Conservation (phyloP, 2,888 invertebrate species). For the Halictus ligatus region DNA sequence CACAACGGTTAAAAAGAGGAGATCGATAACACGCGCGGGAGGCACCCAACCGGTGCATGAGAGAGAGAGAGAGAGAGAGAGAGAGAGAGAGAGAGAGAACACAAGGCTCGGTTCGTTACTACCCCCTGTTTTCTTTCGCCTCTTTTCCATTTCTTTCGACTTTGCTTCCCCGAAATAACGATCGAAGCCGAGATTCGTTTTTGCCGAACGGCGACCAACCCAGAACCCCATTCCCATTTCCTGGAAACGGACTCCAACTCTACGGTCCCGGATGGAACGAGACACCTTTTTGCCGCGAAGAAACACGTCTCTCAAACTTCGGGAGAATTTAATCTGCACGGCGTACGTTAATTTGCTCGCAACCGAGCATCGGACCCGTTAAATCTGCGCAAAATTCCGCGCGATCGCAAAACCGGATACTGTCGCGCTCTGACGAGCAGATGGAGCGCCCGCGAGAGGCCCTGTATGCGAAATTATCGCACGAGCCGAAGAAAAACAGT, state of each 20-base stretch:
- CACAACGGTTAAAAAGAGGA: not conserved
- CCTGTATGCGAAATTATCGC: slow-evolving; percentile 53
- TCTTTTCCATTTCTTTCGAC: not conserved
- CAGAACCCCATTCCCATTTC: slow-evolving; percentile 22
- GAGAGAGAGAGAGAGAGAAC: not conserved
- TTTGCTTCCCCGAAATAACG: slow-evolving; percentile 11
- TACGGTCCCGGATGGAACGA: not conserved
- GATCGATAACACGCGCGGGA: not conserved
- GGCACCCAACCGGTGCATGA: not conserved
- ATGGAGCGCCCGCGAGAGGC: slow-evolving; percentile 19
- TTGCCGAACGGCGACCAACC: not conserved
- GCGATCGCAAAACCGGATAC: slow-evolving; percentile 52
- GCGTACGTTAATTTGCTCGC: slow-evolving; percentile 65
- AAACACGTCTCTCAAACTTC: slow-evolving; percentile 51
- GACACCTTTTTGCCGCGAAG: slow-evolving; percentile 39
- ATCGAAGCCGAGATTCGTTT: slow-evolving; percentile 12
- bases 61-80: not conserved
- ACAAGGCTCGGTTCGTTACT: not conserved
- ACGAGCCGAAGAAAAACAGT: slow-evolving; percentile 36
- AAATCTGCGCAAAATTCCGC: slow-evolving; percentile 66
- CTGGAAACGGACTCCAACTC: slow-evolving; percentile 25
- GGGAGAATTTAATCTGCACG: slow-evolving; percentile 64
- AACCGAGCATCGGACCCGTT: slow-evolving; percentile 64
- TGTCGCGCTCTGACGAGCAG: slow-evolving; percentile 29
- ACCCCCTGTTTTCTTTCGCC: not conserved